A percentile compares a stretch with the other conserved stretches of the same genome.
phyloP scores from a whole-genome alignment of 2,113 vertebrate genomes.

The Laterallus jamaicensis region DNA sequence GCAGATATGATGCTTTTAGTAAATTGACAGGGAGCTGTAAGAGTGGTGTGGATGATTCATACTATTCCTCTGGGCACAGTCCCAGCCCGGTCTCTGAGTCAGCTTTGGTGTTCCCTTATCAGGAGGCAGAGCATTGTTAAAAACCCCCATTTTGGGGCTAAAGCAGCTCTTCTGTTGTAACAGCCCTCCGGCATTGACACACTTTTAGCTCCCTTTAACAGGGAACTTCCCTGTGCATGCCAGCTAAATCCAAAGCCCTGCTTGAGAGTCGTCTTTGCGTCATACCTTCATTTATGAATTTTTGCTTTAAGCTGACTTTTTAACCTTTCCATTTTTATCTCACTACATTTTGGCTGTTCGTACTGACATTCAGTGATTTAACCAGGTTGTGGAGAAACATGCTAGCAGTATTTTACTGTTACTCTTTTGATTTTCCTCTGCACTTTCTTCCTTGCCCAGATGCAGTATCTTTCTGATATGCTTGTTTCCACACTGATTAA shows the following conservation, averaged over 20 bases:
- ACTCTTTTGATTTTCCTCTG: not conserved
- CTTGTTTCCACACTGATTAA: not conserved
- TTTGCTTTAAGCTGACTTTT: not conserved
- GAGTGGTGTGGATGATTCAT: slow-evolving; percentile 21
- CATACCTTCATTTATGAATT: not conserved
- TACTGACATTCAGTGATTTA: not conserved
- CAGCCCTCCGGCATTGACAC: not conserved
- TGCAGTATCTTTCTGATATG: not conserved
- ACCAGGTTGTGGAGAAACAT: not conserved
- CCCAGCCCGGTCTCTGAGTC: slow-evolving; percentile 16
- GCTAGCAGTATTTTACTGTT: not conserved
- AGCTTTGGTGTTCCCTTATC: slow-evolving; percentile 25
- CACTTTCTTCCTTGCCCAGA: not conserved
- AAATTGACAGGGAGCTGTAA: slow-evolving; percentile 22
- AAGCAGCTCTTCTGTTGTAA: not conserved
- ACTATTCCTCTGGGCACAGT: slow-evolving; percentile 30
- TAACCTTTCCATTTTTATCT: not conserved
- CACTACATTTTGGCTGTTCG: not conserved
- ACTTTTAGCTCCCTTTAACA: not conserved
- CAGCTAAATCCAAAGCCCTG: not conserved
- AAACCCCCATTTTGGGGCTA: not conserved
- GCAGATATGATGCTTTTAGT: slow-evolving; percentile 48
- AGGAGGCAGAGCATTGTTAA: not conserved
- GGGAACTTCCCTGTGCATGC: not conserved
- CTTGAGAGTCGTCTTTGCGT: not conserved